Base-by-base conservation (phyloP, 2,888 invertebrate genomes). In the Listrodromus nycthemerus region DNA sequence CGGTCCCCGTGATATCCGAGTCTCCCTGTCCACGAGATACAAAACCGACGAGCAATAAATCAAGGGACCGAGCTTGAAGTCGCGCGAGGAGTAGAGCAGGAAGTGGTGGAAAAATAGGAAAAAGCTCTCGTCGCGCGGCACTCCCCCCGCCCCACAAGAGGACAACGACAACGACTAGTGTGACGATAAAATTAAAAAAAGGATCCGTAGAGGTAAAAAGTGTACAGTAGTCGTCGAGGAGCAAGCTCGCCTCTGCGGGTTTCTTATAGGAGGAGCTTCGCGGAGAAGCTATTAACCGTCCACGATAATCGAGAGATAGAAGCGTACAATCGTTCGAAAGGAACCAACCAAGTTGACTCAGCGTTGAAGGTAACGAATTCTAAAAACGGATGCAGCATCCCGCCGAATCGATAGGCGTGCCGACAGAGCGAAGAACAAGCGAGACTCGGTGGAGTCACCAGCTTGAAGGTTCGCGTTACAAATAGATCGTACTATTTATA, bases 21-120 rank as follows among this genome's bases (percentile, higher is more conserved):
- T 48, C 67, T 82, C 55, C 74, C 80, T 71, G 81, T 81, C 84
- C 67, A 86, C 85, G 75, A 86, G 87, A 86, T 85, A 86, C 86
- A 85, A 86, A 84, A 88, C 86, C 87, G 84, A 88, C 87, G 88
- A 89, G 90, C 89, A 89, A 90, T 90, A 89, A 89, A 89, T 90
- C 87, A 89, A 87, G 85, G 58, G 76, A 81, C 58, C 69, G 81
- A 66, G 73, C 66, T 61, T 69, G 63, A 67, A 66, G 63, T 80
- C 69, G 61, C 52, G 58, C 55, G 58, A 65, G 63, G 50, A 50
- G 24, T 50, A 83, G 52, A 55, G 41, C 55, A 66, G 45, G 16
- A 78, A 61, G 61, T 63, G 67, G 30, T 27, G 19, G 41, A 70
- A 85, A 55, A 74, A 45, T 67, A 50, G 61, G 48, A 41, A 19